Evolutionary conservation across 2,797 vertebrate genomes (phyloP).

Genomic region (Aythya fuligula): DNA sequence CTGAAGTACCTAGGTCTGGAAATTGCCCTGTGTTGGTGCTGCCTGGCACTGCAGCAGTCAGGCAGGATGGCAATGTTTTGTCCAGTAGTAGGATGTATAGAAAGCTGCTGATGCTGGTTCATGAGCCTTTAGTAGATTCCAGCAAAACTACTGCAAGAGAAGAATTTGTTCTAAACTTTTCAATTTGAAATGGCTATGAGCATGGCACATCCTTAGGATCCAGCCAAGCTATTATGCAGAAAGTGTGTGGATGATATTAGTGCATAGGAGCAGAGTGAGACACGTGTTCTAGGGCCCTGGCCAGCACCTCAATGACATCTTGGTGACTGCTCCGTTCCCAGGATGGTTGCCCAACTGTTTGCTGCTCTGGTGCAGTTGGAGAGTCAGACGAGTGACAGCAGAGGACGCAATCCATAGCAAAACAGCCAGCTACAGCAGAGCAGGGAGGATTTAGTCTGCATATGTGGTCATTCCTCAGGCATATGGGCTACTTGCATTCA

Average conservation of each 20-base stretch:
- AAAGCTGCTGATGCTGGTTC: neutral
- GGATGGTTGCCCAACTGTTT: neutral
- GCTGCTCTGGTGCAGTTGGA: neutral
- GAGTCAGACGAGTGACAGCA: neutral
- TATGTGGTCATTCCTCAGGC: fast-evolving
- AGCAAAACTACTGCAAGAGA: neutral
- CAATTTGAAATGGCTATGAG: neutral
- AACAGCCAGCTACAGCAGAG: neutral
- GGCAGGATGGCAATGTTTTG: neutral
- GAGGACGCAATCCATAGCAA: neutral
- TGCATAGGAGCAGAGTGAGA: neutral
- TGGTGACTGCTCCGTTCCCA: neutral
- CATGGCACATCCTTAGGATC: neutral
- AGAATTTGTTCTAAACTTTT: neutral
- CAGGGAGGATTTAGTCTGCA: neutral
- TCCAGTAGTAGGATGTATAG: no score
- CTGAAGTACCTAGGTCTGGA: neutral
- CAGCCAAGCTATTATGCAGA: neutral
- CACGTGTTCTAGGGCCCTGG: neutral
- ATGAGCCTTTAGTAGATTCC: neutral
- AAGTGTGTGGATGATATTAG: neutral
- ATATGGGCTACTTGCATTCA: fast-evolving
- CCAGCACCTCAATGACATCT: neutral
- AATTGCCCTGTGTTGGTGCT: neutral
- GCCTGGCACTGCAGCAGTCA: neutral